A percentile compares a stretch with the other conserved stretches of the same genome.
Conservation (phyloP, 2,113 vertebrate genomes). For the Cyphomyrus plagiostoma region DNA sequence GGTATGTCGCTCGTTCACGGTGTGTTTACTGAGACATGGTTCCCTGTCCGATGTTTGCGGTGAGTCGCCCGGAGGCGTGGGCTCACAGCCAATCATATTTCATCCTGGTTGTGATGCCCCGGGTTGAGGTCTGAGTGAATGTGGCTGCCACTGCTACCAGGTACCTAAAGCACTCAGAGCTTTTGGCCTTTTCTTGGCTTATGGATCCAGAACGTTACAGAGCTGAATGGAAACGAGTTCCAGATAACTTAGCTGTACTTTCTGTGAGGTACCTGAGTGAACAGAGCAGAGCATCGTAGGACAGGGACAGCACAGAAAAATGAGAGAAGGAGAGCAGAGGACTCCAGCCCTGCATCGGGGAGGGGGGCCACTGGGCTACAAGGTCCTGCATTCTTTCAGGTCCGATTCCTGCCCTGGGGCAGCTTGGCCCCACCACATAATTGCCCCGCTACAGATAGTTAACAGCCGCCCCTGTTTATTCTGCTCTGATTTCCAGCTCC, state of each 20-base stretch:
- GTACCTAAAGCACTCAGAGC: not conserved
- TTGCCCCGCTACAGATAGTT: constrained; percentile 58
- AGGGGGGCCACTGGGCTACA: constrained; percentile 28
- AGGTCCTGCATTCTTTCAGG: constrained; percentile 25
- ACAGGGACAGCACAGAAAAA: not conserved
- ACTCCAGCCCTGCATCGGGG: not conserved
- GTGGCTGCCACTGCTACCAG: not conserved
- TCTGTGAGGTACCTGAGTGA: not conserved
- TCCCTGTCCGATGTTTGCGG: not conserved
- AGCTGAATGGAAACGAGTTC: not conserved
- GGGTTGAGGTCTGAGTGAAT: not conserved
- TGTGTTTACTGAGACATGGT: not conserved
- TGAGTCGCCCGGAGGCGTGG: not conserved
- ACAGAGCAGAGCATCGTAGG: not conserved
- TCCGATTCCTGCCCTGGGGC: constrained; percentile 39
- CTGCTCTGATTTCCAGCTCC: constrained; percentile 61
- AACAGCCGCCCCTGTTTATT: constrained; percentile 56
- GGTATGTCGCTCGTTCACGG: constrained; percentile 24
- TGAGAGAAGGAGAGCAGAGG: not conserved
- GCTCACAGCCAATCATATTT: not conserved
- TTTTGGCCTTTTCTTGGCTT: not conserved
- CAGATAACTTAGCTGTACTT: not conserved
- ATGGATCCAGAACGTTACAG: not conserved
- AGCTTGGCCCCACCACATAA: constrained; percentile 43
- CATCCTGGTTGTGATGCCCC: not conserved